phyloP scores from a whole-genome alignment of 2,888 invertebrate species.

The Athrips mouffetella region DNA sequence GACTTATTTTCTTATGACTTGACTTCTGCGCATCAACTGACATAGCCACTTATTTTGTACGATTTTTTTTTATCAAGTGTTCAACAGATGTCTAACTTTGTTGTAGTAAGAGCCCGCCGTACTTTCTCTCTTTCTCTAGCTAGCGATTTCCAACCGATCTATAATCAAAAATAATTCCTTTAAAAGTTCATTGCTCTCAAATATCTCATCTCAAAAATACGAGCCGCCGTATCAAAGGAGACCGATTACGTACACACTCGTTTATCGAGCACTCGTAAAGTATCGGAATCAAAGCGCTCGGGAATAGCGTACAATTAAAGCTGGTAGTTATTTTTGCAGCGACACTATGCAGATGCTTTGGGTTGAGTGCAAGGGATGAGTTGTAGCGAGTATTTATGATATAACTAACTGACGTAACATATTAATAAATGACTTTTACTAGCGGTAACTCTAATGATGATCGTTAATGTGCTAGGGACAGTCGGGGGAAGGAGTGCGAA shows the following conservation, averaged over 20 bases:
- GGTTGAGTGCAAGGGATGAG: conserved; percentile 26
- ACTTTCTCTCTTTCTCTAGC: too few species aligned
- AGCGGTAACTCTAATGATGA: too few species aligned
- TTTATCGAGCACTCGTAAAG: conserved; percentile 3
- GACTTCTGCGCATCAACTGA: too few species aligned
- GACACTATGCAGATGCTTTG: conserved; percentile 45
- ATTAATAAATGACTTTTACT: not conserved
- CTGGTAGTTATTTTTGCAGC: conserved; percentile 45
- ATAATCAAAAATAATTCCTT: not conserved
- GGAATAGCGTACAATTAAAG: conserved; percentile 53
- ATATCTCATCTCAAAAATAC: not conserved
- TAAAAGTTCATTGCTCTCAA: not conserved
- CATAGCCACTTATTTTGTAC: too few species aligned
- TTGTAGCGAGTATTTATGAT: not conserved
- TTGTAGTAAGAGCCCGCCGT: too few species aligned
- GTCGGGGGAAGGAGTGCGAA: too few species aligned
- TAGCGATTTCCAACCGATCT: too few species aligned
- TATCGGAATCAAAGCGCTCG: conserved; percentile 20
- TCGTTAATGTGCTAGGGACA: too few species aligned
- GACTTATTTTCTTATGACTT: too few species aligned
- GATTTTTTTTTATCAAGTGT: too few species aligned
- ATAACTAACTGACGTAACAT: too few species aligned
- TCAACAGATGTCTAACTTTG: too few species aligned
- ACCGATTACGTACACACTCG: not conserved
- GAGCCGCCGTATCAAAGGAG: not conserved